Percentiles rank a stretch among this genome's conserved stretches.
phyloP scores from a whole-genome alignment of 2,113 vertebrate genomes.

The Pterocles burchelli region DNA sequence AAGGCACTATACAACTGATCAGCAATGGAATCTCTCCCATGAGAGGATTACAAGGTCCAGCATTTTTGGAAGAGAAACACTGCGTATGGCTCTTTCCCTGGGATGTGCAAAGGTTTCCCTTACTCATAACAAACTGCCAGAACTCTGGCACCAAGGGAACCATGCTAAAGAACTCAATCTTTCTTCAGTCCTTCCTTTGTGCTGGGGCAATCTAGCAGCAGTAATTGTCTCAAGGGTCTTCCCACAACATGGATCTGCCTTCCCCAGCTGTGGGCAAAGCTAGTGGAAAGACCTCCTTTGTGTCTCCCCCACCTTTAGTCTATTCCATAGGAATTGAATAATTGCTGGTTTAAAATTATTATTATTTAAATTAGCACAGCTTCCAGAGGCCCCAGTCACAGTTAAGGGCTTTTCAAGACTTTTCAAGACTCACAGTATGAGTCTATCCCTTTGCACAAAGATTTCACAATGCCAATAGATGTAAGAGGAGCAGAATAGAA shows the following conservation, averaged over 20 bases:
- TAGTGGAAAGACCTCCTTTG: neutral
- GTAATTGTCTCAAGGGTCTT: neutral
- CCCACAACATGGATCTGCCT: neutral
- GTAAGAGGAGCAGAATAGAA: neutral
- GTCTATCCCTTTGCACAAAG: neutral
- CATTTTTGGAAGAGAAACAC: neutral
- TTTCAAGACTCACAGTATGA: neutral
- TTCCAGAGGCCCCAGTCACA: neutral
- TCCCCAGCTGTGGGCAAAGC: neutral
- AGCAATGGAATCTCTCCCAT: neutral
- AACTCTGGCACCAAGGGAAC: neutral
- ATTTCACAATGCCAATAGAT: neutral
- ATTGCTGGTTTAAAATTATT: neutral
- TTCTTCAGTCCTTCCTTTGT: neutral
- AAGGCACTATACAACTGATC: neutral
- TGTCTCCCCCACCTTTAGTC: neutral
- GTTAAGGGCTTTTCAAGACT: neutral
- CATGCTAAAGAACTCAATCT: neutral
- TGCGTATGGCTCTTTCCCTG: neutral
- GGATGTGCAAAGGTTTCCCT: neutral
- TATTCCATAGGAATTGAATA: neutral
- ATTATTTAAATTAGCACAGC: neutral
- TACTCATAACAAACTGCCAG: neutral
- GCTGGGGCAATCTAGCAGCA: neutral
- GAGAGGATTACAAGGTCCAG: neutral